A percentile compares a stretch with the other conserved stretches of the same genome.
These are phyloP conservation scores for Micropoecilia bifurca DNA, from an alignment of 2,797 vertebrate species.

Conservation along the genomic window DNA sequence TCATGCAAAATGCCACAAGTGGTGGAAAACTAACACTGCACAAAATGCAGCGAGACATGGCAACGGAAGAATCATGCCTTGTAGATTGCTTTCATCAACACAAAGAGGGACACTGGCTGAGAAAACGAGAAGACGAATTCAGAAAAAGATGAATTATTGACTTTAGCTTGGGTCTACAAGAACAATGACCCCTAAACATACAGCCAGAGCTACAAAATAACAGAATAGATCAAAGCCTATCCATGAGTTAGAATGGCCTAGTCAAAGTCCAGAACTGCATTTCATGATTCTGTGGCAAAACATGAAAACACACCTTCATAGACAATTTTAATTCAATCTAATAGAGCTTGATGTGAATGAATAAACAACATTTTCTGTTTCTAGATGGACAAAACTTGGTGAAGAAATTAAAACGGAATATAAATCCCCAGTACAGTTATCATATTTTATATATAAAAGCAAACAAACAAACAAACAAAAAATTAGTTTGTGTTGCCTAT, in stretches of 20 bases:
- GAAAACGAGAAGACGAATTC: neutral
- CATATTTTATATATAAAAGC: neutral
- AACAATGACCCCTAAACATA: neutral
- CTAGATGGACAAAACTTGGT: neutral
- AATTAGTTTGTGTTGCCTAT: neutral
- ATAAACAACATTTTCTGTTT: neutral
- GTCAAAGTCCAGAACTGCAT: neutral
- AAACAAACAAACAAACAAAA: neutral
- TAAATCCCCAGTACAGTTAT: neutral
- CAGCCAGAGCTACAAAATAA: neutral
- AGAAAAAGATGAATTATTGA: neutral
- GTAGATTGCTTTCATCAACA: neutral
- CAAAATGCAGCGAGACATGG: neutral
- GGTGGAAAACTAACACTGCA: neutral
- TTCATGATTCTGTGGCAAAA: neutral
- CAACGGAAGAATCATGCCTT: neutral
- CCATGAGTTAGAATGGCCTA: neutral
- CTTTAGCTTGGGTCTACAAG: neutral
- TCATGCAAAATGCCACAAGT: neutral
- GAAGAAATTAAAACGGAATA: neutral
- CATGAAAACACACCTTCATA: neutral
- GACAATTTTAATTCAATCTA: neutral
- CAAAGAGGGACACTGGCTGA: neutral
- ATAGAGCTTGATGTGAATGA: neutral
- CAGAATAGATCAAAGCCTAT: neutral